Evolutionary conservation across 2,113 vertebrate species (phyloP).

Genomic region (Hemiprocne comata): DNA sequence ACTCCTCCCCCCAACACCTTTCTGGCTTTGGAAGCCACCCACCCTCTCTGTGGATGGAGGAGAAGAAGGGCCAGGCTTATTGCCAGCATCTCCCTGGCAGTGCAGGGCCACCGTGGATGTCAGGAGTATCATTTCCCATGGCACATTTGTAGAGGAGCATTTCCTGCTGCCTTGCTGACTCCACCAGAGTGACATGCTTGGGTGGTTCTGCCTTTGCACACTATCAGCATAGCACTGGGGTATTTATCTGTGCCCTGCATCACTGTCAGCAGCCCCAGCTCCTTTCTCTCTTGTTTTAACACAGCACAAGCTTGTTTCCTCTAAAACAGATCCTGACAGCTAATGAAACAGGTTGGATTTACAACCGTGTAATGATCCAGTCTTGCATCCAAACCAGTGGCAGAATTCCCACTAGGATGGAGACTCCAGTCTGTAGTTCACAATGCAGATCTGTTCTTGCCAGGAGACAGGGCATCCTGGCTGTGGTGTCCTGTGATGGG

Average conservation of each 20-base stretch:
- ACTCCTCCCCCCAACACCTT: not conserved
- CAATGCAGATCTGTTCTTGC: not conserved
- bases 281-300: not conserved
- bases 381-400: not conserved
- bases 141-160: not conserved
- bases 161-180: not conserved
- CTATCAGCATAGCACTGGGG: not conserved
- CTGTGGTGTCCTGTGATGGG: not conserved
- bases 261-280: not conserved
- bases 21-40: not conserved
- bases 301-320: not conserved
- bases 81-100: not conserved
- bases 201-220: not conserved
- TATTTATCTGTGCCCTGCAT: not conserved
- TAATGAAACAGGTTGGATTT: not conserved
- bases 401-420: not conserved
- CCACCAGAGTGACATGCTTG: not conserved
- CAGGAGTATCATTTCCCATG: not conserved
- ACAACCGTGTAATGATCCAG: not conserved
- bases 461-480: not conserved
- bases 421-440: not conserved
- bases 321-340: not conserved
- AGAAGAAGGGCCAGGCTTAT: not conserved
- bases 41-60: rapidly evolving
- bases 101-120: not conserved